Conservation (phyloP, 2,113 vertebrate genomes). For the Polypterus senegalus region DNA sequence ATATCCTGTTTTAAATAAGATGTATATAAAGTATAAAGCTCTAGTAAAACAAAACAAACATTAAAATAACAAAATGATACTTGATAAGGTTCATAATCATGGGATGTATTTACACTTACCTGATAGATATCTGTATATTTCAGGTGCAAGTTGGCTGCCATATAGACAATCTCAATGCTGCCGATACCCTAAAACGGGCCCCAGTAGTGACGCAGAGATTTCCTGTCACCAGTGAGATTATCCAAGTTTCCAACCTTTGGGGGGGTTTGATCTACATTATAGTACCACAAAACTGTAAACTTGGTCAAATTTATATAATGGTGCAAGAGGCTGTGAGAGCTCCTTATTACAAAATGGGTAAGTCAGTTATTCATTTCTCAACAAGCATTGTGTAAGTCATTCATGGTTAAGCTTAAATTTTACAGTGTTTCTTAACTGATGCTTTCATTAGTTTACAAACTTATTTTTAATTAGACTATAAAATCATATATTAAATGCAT, state of each 20-base stretch:
- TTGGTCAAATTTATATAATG: slow-evolving; percentile 22
- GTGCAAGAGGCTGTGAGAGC: slow-evolving; percentile 40
- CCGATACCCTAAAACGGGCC: slow-evolving; percentile 28
- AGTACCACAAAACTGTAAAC: slow-evolving; percentile 34
- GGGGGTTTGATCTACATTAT: slow-evolving; percentile 49
- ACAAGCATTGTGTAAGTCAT: not conserved
- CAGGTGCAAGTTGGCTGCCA: slow-evolving; percentile 59
- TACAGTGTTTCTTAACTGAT: no score
- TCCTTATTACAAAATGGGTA: slow-evolving; percentile 53
- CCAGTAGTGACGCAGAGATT: slow-evolving; percentile 34
- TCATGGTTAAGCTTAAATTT: no score
- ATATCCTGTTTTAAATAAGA: no score
- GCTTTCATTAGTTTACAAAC: no score
- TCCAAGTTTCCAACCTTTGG: slow-evolving; percentile 45
- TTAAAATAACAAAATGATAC: no score
- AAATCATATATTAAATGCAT: no score
- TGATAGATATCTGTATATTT: not conserved
- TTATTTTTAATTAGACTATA: no score
- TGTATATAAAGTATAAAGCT: no score
- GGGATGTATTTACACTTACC: not conserved
- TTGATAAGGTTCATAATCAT: no score
- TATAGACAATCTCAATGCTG: slow-evolving; percentile 35
- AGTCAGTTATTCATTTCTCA: not conserved
- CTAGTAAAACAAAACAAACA: no score
- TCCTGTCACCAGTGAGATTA: slow-evolving; percentile 27